Percentiles rank a stretch among this genome's conserved stretches.
Conservation (phyloP, 1,140 invertebrate species). For the Pseudomyrmex pallidus region DNA sequence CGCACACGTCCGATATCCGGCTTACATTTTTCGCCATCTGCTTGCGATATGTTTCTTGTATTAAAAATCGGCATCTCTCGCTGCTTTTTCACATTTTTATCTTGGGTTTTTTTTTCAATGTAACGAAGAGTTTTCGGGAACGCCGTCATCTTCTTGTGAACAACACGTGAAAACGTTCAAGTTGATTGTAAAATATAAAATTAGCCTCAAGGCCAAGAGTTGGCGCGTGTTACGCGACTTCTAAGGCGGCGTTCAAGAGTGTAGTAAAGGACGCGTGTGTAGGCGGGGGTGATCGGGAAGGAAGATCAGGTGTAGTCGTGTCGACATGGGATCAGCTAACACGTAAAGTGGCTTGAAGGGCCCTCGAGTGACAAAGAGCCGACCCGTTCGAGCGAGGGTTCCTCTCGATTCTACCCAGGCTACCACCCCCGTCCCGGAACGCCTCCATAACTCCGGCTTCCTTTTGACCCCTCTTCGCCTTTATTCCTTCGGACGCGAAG, state of each 20-base stretch:
- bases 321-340: conserved; percentile 66
- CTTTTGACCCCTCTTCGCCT: conserved; percentile 30
- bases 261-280: background rate
- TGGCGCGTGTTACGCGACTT: background rate
- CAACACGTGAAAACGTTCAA: background rate
- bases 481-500: conserved; percentile 1
- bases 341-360: conserved; percentile 64
- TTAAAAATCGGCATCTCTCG: conserved; percentile 65
- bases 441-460: conserved; percentile 15
- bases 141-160: too few species aligned
- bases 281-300: background rate
- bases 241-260: background rate
- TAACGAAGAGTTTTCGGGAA: too few species aligned
- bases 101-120: too few species aligned
- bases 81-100: background rate
- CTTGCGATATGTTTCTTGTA: conserved; percentile 64
- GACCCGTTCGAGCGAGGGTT: conserved; percentile 32
- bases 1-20: conserved; percentile 68
- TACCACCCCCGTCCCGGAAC: background rate
- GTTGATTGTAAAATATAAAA: conserved; percentile 2
- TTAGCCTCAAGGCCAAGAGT: background rate
- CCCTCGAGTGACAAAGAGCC: conserved; percentile 68
- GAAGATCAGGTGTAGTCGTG: conserved; percentile 65
- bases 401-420: conserved; percentile 44
- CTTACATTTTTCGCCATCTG: conserved; percentile 66